Evolutionary conservation across 1,140 invertebrate species (phyloP).

Genomic region (Stegodyphus mimosarum): DNA sequence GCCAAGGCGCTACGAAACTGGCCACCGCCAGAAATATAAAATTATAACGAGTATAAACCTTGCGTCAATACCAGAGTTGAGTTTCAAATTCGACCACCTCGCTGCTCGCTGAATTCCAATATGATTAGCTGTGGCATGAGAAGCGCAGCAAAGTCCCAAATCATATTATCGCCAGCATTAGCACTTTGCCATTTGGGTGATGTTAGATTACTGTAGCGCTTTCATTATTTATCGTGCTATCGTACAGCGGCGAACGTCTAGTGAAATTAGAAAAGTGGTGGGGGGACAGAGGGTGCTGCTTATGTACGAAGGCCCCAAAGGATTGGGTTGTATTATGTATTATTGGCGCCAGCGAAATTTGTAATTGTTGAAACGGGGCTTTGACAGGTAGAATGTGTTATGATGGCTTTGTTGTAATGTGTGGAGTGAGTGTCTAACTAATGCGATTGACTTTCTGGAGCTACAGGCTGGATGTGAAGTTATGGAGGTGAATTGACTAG

Average conservation of each 20-base stretch:
- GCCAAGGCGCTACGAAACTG: background rate
- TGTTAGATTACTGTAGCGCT: conserved; percentile 60
- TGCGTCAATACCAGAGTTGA: conserved; percentile 15
- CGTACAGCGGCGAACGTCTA: conserved; percentile 3
- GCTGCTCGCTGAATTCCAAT: conserved; percentile 42
- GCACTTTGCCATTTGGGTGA: conserved; percentile 59
- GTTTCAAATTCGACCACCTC: conserved; percentile 30
- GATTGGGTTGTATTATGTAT: conserved; percentile 17
- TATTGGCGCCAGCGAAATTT: conserved; percentile 26
- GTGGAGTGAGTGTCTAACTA: conserved; percentile 31
- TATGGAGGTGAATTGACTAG: background rate
- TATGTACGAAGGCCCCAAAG: conserved; percentile 48
- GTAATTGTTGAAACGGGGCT: conserved; percentile 60
- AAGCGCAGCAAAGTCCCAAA: conserved; percentile 47
- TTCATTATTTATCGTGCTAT: conserved; percentile 59
- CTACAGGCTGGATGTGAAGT: too few relatives aligned
- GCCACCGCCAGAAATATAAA: conserved; percentile 40
- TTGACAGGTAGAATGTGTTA: conserved; percentile 54
- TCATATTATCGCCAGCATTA: conserved; percentile 59
- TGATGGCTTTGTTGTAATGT: conserved; percentile 32
- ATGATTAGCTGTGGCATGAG: conserved; percentile 39
- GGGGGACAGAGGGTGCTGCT: conserved; percentile 24
- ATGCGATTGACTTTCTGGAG: conserved; percentile 47
- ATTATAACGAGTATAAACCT: conserved; percentile 29
- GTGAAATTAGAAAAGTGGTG: conserved; percentile 45